Evolutionary conservation across 2,113 vertebrate species (phyloP), one percentile per base, ranked within the genome.

Genomic region (Ovis canadensis): DNA sequence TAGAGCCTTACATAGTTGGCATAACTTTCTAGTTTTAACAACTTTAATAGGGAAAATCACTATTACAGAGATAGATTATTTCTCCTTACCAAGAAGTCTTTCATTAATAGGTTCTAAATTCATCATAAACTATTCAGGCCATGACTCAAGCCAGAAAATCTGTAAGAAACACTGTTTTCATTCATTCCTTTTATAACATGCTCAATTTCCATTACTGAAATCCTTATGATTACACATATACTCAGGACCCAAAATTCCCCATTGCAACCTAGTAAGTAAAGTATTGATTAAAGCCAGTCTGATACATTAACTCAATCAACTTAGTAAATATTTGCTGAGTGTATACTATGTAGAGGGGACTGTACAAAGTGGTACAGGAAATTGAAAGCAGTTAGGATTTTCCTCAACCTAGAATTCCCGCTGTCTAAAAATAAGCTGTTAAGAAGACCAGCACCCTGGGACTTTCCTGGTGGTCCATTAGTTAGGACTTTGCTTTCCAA

Each of bases 91-190:
- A 97, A 36, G 7, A 97, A 96, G 21, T 14, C 29, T 92, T 95
- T 92, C 52, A 43, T 64, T 59, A 82, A 96, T 97, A 96, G 23
- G 43, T 97, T 98, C 57, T 96, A 74, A 87, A 91, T 98, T 78
- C 45, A 91, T 93, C 52, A 84, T 78, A 89, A 97, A 94, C 77
- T 91, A 92, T 84, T 95, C 31, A 52, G 45, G 19, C 5, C n/a
- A 6, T 91, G 29, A 83, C 13, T 97, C 29, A 82, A 96, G n/a
- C 50, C 77, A 94, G 29, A 94, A 88, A 52, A 92, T 60, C 29
- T 88, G 8, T 77, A 95, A 87, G 25, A 96, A 3, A 90, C 29
- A 62, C 71, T 92, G 13, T 1, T 84, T 91, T 94, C 43, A 82
- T 92, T 80, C 45, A 88, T 84, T 85, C 23, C 16, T 6, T 94